phyloP scores from a whole-genome alignment of 1,140 invertebrate species.

The Drosophila albomicans region DNA sequence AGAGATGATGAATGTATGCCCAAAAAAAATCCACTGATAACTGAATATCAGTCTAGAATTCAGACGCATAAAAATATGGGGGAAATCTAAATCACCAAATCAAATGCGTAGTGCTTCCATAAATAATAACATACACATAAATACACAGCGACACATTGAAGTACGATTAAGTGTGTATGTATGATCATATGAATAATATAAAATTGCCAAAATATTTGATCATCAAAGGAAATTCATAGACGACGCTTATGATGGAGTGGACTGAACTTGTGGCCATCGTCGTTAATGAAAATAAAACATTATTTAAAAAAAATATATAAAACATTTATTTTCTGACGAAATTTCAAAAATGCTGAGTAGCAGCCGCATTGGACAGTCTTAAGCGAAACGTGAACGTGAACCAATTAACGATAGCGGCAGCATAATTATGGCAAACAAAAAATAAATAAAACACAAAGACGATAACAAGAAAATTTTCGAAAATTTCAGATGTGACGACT shows the following conservation, averaged over 20 bases:
- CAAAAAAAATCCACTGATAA: not conserved
- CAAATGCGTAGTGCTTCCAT: conserved; percentile 69
- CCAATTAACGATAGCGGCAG: conserved; percentile 57
- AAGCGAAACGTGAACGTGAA: conserved; percentile 69
- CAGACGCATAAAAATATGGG: conserved; percentile 44
- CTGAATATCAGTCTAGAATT: conserved; percentile 42
- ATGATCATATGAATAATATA: conserved; percentile 9
- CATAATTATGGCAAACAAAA: conserved; percentile 50
- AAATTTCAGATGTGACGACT: conserved; percentile 48
- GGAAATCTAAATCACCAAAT: conserved; percentile 53
- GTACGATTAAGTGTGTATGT: not conserved
- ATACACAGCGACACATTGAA: conserved; percentile 2
- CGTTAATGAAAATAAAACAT: conserved; percentile 45
- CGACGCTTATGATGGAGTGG: conserved; percentile 57
- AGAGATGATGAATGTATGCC: conserved; percentile 5
- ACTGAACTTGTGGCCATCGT: conserved; percentile 77
- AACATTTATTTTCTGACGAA: conserved; percentile 67
- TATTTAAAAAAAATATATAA: conserved; percentile 38
- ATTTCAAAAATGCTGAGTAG: conserved; percentile 49
- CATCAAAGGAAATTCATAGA: conserved; percentile 79
- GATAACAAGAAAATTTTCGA: conserved; percentile 11
- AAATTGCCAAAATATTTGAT: conserved; percentile 53
- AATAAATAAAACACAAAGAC: conserved; percentile 6
- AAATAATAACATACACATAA: conserved; percentile 54
- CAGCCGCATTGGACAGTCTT: conserved; percentile 50